A percentile compares a stretch with the other conserved stretches of the same genome.
Evolutionary conservation across 1,140 invertebrate genomes (phyloP).

Genomic region (Oscheius sp.): DNA sequence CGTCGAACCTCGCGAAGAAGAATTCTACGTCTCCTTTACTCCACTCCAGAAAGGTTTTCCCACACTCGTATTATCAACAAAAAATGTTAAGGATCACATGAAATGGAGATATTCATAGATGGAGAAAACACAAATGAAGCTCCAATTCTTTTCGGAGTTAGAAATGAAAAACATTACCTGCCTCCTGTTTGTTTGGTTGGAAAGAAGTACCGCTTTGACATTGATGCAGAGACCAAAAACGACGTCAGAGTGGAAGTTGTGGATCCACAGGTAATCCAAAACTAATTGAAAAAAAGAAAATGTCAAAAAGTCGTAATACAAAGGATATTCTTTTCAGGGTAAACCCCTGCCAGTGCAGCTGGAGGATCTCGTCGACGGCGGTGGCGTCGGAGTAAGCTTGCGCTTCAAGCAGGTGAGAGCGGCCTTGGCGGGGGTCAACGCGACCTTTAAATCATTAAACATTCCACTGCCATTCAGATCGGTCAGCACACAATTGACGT

Average conservation of each 20-base stretch:
- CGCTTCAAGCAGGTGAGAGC: conserved; percentile 28
- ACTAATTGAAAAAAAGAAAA: too few relatives aligned
- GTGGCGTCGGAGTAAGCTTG: conserved; percentile 29
- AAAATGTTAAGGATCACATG: conserved; percentile 42
- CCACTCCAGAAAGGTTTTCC: conserved; percentile 37
- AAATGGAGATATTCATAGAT: conserved; percentile 55
- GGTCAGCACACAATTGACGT: conserved; percentile 40
- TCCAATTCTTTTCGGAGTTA: conserved; percentile 13
- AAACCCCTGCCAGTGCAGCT: conserved; percentile 31
- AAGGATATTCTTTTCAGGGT: too few relatives aligned
- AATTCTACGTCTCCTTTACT: conserved; percentile 51
- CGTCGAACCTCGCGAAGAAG: conserved; percentile 32
- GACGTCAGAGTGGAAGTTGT: conserved; percentile 46
- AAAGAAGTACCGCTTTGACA: conserved; percentile 36
- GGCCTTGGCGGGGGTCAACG: not conserved
- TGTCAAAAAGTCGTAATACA: too few relatives aligned
- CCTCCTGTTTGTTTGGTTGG: conserved; percentile 22
- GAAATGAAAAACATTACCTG: conserved; percentile 1
- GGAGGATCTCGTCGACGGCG: conserved; percentile 31
- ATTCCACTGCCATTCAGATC: not conserved
- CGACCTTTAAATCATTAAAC: not conserved
- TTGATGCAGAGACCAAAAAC: conserved; percentile 33
- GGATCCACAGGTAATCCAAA: too few relatives aligned
- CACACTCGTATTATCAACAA: not conserved
- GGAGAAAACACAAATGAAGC: conserved; percentile 26